These are phyloP conservation scores for Cataglyphis albicans DNA, from an alignment of 2,888 invertebrate species.

Conservation along the genomic window DNA sequence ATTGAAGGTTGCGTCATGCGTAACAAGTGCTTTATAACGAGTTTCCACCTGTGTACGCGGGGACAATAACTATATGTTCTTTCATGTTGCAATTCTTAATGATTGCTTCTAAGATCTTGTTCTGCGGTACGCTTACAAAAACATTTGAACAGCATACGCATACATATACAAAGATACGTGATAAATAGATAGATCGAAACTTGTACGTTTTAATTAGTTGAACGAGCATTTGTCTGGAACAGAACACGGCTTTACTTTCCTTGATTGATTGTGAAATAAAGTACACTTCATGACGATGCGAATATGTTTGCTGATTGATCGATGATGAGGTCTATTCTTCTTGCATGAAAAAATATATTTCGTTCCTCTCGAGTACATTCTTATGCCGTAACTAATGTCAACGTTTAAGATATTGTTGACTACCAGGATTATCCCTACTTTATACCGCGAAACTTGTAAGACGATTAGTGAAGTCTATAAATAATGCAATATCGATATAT, in stretches of 20 bases:
- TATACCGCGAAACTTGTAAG: constrained; percentile 43
- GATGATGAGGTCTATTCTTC: constrained; percentile 57
- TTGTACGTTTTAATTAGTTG: constrained; percentile 58
- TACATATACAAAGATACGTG: background rate
- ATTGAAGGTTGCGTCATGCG: constrained; percentile 50
- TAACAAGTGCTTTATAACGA: constrained; percentile 56
- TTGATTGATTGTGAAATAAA: constrained; percentile 63
- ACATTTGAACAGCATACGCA: background rate
- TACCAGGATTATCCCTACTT: constrained; percentile 29
- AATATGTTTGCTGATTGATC: constrained; percentile 62
- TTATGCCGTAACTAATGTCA: constrained; percentile 48
- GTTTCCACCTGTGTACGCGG: constrained; percentile 50
- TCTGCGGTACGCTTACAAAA: constrained; percentile 4
- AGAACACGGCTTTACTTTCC: constrained; percentile 50
- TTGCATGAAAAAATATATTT: constrained; percentile 57
- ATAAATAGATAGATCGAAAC: constrained; percentile 16
- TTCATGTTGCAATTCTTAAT: constrained; percentile 53
- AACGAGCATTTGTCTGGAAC: constrained; percentile 52
- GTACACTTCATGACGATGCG: constrained; percentile 51
- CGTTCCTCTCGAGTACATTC: constrained; percentile 53
- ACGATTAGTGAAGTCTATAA: constrained; percentile 55
- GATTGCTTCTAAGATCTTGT: constrained; percentile 33
- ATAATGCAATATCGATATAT: constrained; percentile 34
- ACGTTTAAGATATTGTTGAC: constrained; percentile 45
- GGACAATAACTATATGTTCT: constrained; percentile 48